Evolutionary conservation across 2,888 invertebrate genomes (phyloP), one percentile per base, ranked within the genome.

Genomic region (Tetragonula carbonaria): DNA sequence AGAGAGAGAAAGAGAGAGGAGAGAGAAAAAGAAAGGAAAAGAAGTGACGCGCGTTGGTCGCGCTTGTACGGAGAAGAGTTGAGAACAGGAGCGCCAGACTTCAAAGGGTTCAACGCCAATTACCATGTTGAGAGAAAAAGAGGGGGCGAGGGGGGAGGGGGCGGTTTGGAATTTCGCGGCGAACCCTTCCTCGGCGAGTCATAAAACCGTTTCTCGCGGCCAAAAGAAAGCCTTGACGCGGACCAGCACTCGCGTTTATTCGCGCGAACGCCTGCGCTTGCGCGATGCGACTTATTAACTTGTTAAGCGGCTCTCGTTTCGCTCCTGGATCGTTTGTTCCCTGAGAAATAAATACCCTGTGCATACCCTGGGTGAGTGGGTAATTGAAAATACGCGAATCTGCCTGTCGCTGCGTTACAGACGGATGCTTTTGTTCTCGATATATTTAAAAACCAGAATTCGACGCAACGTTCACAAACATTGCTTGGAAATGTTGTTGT

Each of bases 51-150:
- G 73, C 70, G 80, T 38, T 53, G 78, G 68, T 73, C 63, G 80
- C 59, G 59, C 82, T 28, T 82, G 45, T 33, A n/a, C 38, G 59
- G 74, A 78, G 68, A 78, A 59, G 74, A 78, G 66, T 21, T 51
- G 80, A 68, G 53, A 82, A 80, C 77, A 71, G 71, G 74, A 66
- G 76, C 68, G 90, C 84, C 88, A 92, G 92, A 93, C 92, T 91
- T 93, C 93, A 93, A 93, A 93, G 90, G 83, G 76, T 70, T 87
- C 89, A 87, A 91, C 92, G 91, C 92, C 93, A 92, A 93, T 92
- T 93, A 93, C 90, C 78, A 72, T 63, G 21, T 45, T 45, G 45
- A 8, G 45, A 1, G 45, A 45, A 45, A 45, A 45, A 8, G 74
- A 23, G 65, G 66, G 73, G 53, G 0, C 28, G 28, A 28, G 28